phyloP scores from a whole-genome alignment of 2,888 invertebrate species.

The Nomada fabriciana region DNA sequence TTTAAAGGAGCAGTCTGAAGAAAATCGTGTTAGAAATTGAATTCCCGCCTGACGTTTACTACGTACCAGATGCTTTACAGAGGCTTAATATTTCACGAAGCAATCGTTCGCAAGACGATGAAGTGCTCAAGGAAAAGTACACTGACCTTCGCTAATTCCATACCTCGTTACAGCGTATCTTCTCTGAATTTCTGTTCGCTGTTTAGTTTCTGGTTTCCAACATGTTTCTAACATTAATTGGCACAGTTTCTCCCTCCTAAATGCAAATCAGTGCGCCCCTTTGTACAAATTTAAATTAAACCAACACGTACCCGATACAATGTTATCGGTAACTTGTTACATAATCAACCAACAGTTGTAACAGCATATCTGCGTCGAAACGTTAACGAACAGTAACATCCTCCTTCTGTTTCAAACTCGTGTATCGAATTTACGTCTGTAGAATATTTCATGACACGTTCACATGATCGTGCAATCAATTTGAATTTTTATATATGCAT shows the following conservation, averaged over 20 bases:
- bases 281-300: neutral
- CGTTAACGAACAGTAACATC: too few relatives aligned
- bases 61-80: neutral
- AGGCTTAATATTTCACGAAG: neutral
- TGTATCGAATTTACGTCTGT: too few relatives aligned
- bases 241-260: neutral
- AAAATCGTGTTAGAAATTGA: neutral
- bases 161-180: neutral
- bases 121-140: neutral
- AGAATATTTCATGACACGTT: too few relatives aligned
- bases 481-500: too few relatives aligned
- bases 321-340: neutral
- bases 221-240: neutral
- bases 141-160: neutral
- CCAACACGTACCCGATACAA: too few relatives aligned
- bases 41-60: neutral
- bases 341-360: neutral
- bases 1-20: neutral
- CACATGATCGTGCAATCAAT: too few relatives aligned
- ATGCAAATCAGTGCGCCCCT: neutral
- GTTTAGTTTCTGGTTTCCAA: neutral
- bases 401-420: too few relatives aligned
- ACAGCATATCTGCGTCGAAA: neutral
- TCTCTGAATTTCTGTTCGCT: constrained; percentile 19
- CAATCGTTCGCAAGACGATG: neutral